Base-by-base conservation (phyloP, 2,113 vertebrate genomes). In the Gobiocypris rarus region DNA sequence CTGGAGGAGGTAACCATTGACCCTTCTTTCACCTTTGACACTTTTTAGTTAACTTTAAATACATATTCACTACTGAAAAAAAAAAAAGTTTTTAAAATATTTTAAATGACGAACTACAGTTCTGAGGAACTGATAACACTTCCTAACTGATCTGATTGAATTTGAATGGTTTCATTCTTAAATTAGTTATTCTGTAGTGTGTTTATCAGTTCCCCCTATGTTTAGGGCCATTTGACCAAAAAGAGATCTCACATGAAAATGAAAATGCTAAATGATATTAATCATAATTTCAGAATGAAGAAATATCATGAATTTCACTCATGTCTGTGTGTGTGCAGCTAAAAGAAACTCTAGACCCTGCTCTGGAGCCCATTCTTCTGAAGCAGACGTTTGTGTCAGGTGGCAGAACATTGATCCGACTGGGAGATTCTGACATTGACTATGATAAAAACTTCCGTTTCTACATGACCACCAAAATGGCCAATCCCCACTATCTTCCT, bases 391-490 rank as follows among this genome's bases (percentile, higher is more conserved):
- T 96, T 83, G 74, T 95, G n/a, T 77, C 92, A 1, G 95, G 94
- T 5, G 95, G 96, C 14, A 93, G 95, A 77, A 91, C 92, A 1
- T 88, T 96, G 80, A 97, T 97, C 89, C 94, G 91, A 77, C 93
- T 97, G 2, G 96, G 96, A 87, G 96, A 97, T 84, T 94, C 95
- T 0, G 96, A 97, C 88, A 94, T 97, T 56, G 96, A 96, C 89
- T 97, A 96, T 26, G 92, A 97, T 88, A 94, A 93, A 89, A 95
- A 95, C 86, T 96, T 97, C 84, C 92, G 84, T 81, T 96, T 97
- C 88, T 97, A 96, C 84, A 97, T 97, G 96, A 97, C 96, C 41
- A 96, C 95, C 75, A 97, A 97, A 88, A 92, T 97, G 95, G 92
- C 95, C 84, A 97, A 97, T 89, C 96, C 96, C 9, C 96, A 96